phyloP scores from a whole-genome alignment of 2,888 invertebrate genomes.

The Drosophila nigricruria region DNA sequence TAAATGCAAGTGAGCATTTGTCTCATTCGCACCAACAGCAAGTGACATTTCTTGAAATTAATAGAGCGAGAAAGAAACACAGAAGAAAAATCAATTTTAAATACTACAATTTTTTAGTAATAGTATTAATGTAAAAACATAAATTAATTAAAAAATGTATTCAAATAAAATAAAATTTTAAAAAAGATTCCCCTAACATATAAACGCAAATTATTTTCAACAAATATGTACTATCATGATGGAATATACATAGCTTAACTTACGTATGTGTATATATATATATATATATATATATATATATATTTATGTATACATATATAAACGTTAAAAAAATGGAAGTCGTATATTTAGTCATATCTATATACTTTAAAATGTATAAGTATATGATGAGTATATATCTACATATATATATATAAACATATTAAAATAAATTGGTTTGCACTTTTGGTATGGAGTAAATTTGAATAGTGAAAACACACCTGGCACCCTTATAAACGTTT shows the following conservation, averaged over 20 bases:
- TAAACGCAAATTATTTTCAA: no score
- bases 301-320: not conserved
- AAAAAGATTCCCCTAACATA: no score
- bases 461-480: slow-evolving; percentile 38
- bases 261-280: not conserved
- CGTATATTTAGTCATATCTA: not conserved
- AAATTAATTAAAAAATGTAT: slow-evolving; percentile 1
- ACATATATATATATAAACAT: not conserved
- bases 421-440: not conserved
- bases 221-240: not conserved
- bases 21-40: slow-evolving; percentile 67
- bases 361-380: no score
- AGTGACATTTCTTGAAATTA: slow-evolving; percentile 38
- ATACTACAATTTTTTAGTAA: slow-evolving; percentile 46
- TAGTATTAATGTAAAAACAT: slow-evolving; percentile 30
- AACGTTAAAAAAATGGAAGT: not conserved
- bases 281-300: not conserved
- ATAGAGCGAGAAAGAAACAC: slow-evolving; percentile 59
- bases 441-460: slow-evolving; percentile 22
- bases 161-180: not conserved
- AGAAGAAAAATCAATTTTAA: slow-evolving; percentile 74
- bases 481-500: slow-evolving; percentile 18
- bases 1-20: slow-evolving; percentile 51
- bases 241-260: no score
- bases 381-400: no score